Percentiles rank a stretch among this genome's conserved stretches.
These are phyloP conservation scores for Ophion slaviceki DNA, from an alignment of 2,888 invertebrate genomes.

Conservation along the genomic window DNA sequence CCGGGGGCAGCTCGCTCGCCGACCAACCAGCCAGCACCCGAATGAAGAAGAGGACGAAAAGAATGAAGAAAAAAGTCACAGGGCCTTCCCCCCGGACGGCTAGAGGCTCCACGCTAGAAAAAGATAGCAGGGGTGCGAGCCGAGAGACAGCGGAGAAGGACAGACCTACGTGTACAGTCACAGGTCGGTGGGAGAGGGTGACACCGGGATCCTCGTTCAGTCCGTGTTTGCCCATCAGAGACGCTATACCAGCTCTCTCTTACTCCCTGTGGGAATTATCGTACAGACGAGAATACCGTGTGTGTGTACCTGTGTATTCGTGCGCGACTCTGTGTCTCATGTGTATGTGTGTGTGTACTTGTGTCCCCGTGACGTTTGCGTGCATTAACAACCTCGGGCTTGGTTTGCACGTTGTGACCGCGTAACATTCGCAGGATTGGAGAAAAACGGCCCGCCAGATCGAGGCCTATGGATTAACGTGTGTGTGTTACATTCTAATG, in stretches of 20 bases:
- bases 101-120: constrained; percentile 68
- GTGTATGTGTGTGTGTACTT: neutral
- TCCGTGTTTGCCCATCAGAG: constrained; percentile 83
- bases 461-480: neutral
- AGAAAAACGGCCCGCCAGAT: constrained; percentile 34
- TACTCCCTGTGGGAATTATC: constrained; percentile 48
- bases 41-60: constrained; percentile 60
- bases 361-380: constrained; percentile 36
- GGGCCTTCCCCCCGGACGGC: constrained; percentile 30
- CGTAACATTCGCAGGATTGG: constrained; percentile 14
- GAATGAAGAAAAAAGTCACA: constrained; percentile 19
- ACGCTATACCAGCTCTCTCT: constrained; percentile 72
- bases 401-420: neutral
- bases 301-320: constrained; percentile 34
- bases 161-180: constrained; percentile 70
- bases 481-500: neutral
- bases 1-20: constrained; percentile 64
- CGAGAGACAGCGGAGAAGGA: constrained; percentile 61
- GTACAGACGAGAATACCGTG: constrained; percentile 37
- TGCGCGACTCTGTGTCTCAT: neutral
- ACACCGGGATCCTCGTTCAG: constrained; percentile 80
- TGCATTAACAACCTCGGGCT: neutral
- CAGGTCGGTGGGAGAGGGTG: constrained; percentile 79
- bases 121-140: constrained; percentile 66
- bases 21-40: constrained; percentile 62